Conservation (phyloP, 2,888 invertebrate species). For the Synergus gifuensis region DNA sequence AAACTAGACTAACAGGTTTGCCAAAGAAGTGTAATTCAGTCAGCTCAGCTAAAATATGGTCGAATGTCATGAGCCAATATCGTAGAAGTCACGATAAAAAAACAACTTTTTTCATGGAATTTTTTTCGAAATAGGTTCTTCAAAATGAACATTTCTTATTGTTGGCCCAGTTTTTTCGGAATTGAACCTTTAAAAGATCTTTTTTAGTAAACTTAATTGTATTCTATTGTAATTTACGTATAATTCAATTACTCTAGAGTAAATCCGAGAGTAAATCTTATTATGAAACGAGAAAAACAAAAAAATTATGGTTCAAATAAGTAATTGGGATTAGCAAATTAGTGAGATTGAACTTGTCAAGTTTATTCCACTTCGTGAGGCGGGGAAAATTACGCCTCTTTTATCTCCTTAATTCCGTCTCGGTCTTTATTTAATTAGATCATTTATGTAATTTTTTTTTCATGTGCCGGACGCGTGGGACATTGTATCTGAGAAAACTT, state of each 20-base stretch:
- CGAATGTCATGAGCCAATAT: too few relatives aligned
- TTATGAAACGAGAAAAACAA: background rate
- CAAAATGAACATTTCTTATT: background rate
- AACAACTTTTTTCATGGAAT: too few relatives aligned
- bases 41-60: background rate
- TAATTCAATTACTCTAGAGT: background rate
- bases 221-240: background rate
- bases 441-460: background rate
- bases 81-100: too few relatives aligned
- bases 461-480: background rate
- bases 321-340: background rate
- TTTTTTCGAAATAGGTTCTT: too few relatives aligned
- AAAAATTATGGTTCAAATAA: background rate
- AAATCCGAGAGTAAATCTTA: background rate
- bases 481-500: background rate
- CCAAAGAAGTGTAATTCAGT: background rate
- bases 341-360: background rate
- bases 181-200: too few relatives aligned
- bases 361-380: background rate
- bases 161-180: too few relatives aligned
- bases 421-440: constrained; percentile 9
- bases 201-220: background rate
- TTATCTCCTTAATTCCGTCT: background rate
- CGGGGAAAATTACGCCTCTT: background rate
- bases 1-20: background rate